Evolutionary conservation across 1,140 invertebrate species (phyloP).

Genomic region (Nephotettix cincticeps): DNA sequence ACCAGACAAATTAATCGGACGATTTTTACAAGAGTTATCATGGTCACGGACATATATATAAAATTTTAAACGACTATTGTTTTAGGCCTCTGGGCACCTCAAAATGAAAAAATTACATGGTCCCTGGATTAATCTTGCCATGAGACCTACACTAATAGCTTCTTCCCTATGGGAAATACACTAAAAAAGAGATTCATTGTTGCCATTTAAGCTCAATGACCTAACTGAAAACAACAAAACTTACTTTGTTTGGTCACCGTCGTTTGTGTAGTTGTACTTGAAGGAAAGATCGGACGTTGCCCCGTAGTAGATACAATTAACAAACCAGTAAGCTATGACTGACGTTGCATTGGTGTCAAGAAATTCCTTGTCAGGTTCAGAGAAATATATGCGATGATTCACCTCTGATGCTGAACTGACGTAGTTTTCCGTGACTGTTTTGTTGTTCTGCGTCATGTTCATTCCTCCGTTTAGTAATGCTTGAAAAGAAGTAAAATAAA

Average conservation of each 20-base stretch:
- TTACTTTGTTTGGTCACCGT: constrained; percentile 49
- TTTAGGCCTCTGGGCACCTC: no score
- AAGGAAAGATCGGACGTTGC: constrained; percentile 59
- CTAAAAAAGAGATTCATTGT: no score
- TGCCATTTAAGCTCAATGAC: no score
- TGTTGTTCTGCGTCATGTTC: constrained; percentile 59
- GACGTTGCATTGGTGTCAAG: constrained; percentile 60
- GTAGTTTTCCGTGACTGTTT: constrained; percentile 55
- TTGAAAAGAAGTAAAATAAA: constrained; percentile 45
- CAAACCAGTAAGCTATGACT: constrained; percentile 71
- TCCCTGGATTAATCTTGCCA: no score
- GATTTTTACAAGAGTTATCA: no score
- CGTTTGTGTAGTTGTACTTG: constrained; percentile 59
- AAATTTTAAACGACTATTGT: no score
- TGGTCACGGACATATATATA: no score
- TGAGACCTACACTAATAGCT: no score
- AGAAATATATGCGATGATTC: constrained; percentile 57
- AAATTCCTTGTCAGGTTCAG: constrained; percentile 58
- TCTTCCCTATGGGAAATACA: no score
- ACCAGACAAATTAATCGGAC: no score
- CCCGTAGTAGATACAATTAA: constrained; percentile 71
- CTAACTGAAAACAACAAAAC: no score
- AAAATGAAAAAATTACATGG: no score
- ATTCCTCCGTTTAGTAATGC: constrained; percentile 64
- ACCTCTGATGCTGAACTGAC: constrained; percentile 60